A percentile compares a stretch with the other conserved stretches of the same genome.
Evolutionary conservation across 2,113 vertebrate species (phyloP).

Genomic region (Hassar affinis): DNA sequence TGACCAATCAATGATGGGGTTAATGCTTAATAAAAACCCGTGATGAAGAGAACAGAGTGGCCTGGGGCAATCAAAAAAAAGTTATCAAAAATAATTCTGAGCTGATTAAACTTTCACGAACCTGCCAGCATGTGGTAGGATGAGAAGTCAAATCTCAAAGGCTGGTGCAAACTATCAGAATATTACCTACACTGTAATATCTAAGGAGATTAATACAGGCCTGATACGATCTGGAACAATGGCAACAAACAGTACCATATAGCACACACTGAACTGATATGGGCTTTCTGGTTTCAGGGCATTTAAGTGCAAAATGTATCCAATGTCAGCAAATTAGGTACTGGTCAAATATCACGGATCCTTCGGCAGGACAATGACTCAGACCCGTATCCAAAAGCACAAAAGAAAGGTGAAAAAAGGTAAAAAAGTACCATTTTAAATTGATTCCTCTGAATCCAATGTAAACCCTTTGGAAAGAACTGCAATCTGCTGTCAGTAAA

Average conservation of each 20-base stretch:
- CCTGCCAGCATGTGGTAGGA: neutral
- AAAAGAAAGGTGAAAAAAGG: neutral
- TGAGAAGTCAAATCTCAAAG: neutral
- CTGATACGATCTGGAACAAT: neutral
- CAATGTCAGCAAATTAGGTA: neutral
- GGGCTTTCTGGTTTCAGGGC: neutral
- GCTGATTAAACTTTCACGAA: neutral
- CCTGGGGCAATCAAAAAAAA: neutral
- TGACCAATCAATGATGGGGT: neutral
- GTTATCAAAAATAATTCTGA: neutral
- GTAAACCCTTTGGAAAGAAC: neutral
- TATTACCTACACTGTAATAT: neutral
- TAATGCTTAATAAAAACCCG: neutral
- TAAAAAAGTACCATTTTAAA: neutral
- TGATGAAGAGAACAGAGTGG: neutral
- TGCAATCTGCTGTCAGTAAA: neutral
- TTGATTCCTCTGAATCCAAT: neutral
- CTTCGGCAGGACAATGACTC: neutral
- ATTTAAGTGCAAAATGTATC: no score
- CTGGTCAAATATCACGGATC: neutral
- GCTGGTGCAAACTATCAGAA: neutral
- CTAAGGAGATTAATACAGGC: neutral
- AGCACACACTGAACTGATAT: neutral
- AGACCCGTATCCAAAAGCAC: neutral
- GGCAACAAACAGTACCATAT: neutral